Evolutionary conservation across 64 coral and sea anemone genomes (phyloP), one percentile per base, ranked within the genome.

Genomic region (Montipora sp.): DNA sequence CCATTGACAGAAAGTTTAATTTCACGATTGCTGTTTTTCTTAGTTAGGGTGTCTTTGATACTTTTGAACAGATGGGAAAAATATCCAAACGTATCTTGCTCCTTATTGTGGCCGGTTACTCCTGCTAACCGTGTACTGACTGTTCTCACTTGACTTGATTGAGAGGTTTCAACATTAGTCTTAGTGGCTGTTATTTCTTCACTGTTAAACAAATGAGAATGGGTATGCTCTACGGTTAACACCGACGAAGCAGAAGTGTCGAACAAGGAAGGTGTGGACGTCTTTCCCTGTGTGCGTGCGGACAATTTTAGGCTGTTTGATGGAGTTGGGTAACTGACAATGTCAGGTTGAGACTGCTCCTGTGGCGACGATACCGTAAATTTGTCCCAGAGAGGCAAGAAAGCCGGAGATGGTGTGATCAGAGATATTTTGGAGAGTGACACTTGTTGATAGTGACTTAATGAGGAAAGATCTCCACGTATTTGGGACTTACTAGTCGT

Each of bases 41-140:
- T 85, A 5, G 61, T 85, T 15, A 85, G 59, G 27, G 71, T 70
- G 24, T 85, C 63, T 85, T 72, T 85, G 65, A 85, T 85, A 45
- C 82, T 85, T 71, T 85, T 70, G 6, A 85, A 45, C 19, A 85
- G 65, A 46, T 85, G 44, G 11, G 63, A 19, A 71, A 85, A 85
- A 49, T 85, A 85, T 19, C 82, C 44, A 20, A 70, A 85, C 82
- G 71, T 85, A 44, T 65, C 65, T 23, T 8, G 9, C 46, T 85
- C 46, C 16, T 72, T 8, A 14, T 72, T 18, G 15, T 70, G 44
- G 0, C 8, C 15, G 8, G 0, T 85, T 50, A 19, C 8, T 11
- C 21, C 46, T 2, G 44, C 9, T 50, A 18, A 23, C 15, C 7
- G 18, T 47, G 23, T 75, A 8, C 49, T 10, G 5, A 78, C 16